Conservation (phyloP, 2,113 vertebrate species). For the Trogon melanurus region DNA sequence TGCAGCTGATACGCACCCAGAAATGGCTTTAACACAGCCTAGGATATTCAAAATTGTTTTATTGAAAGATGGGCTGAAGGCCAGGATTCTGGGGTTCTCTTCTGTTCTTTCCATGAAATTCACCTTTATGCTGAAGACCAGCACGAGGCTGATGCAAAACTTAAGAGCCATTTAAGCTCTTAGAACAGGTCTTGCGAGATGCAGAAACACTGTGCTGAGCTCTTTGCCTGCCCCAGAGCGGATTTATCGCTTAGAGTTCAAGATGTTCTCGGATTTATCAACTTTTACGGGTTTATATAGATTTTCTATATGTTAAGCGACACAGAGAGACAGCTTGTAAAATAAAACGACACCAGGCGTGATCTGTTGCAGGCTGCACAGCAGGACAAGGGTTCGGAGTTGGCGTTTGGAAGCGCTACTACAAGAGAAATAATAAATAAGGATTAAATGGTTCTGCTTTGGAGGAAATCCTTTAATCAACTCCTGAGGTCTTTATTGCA, state of each 20-base stretch:
- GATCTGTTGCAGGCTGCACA: background rate
- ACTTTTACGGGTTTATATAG: slow-evolving; percentile 36
- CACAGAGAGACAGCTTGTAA: slow-evolving; percentile 18
- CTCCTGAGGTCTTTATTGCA: background rate
- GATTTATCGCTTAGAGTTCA: slow-evolving; percentile 31
- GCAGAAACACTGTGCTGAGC: background rate
- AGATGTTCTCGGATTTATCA: slow-evolving; percentile 36
- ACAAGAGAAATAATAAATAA: background rate
- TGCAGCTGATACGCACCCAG: slow-evolving; percentile 47
- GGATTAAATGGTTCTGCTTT: background rate
- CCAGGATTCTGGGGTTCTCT: slow-evolving; percentile 54
- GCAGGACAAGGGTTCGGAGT: background rate
- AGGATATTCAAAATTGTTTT: slow-evolving; percentile 56
- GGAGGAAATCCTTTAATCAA: background rate
- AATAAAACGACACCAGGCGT: background rate
- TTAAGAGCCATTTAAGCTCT: slow-evolving; percentile 34
- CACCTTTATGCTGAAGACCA: slow-evolving; percentile 35
- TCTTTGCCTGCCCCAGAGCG: slow-evolving; percentile 27
- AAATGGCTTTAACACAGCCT: slow-evolving; percentile 56
- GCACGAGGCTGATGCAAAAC: slow-evolving; percentile 30
- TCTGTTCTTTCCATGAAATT: slow-evolving; percentile 56
- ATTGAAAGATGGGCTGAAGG: slow-evolving; percentile 52
- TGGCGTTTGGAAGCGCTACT: background rate
- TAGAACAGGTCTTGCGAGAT: background rate
- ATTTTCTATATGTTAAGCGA: slow-evolving; percentile 38